Base-by-base conservation (phyloP, 2,113 vertebrate genomes). In the Coptodon bakossiorum region DNA sequence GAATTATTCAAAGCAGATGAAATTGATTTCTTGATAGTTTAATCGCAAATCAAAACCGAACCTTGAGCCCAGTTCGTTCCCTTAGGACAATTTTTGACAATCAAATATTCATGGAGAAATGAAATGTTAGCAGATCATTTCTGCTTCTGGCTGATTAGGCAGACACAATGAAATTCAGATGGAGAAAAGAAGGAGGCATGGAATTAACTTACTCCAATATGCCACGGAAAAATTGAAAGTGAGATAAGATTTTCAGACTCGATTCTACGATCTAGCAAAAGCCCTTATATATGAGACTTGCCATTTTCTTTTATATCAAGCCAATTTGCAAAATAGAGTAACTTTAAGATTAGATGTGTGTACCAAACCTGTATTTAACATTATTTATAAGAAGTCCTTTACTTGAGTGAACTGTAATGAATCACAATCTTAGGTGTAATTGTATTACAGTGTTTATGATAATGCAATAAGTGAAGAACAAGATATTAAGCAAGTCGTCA, bases 21-120 rank as follows among this genome's bases (percentile, higher is more conserved):
- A 96, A 96, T 95, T 95, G 94, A 96, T 96, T 96, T 94, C 95
- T 95, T 95, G 94, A 96, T 96, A 94, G 94, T 94, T 96, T 95
- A 95, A 95, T 95, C 95, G 92, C 95, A 94, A 94, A 96, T 96
- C 94, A 95, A 95, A 96, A 93, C 90, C 81, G 22, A 96, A 96
- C 93, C 91, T 86, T 87, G 76, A 88, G 85, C 92, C 93, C 90
- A 88, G 95, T 92, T 90, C 88, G 86, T 92, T 94, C 94, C 94
- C 93, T 87, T 11, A 27, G 92, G 95, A 92, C 93, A 92, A 95
- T 95, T 95, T 95, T 90, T 94, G 93, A 95, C 93, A 94, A 95
- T 96, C 93, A 95, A 95, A 96, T 96, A 96, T 96, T 96, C 94
- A 96, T 96, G 92, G 94, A 91, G 92, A 94, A 94, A 92, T 93